phyloP scores from a whole-genome alignment of 2,797 vertebrate species.

The Alauda arvensis region DNA sequence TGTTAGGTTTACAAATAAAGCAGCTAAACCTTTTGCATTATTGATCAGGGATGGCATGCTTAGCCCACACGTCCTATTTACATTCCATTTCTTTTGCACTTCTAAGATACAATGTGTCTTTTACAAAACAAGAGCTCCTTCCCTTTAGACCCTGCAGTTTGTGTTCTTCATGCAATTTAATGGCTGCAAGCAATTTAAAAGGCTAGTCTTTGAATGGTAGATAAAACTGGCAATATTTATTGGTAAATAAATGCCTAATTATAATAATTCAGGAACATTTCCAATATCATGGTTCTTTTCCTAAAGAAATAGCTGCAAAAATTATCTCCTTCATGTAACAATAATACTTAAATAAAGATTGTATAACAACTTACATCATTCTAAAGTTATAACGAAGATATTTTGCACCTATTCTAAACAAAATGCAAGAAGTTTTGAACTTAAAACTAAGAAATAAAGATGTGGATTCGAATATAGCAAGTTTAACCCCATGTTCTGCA shows the following conservation, averaged over 20 bases:
- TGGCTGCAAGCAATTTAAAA: conserved; percentile 14
- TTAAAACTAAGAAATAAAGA: not conserved
- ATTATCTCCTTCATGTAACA: not conserved
- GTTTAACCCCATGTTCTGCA: not conserved
- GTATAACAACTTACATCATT: not conserved
- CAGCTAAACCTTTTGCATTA: conserved; percentile 40
- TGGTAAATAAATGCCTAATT: conserved; percentile 54
- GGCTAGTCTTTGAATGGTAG: conserved; percentile 6
- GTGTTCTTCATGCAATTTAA: conserved; percentile 19
- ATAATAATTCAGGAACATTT: conserved; percentile 56
- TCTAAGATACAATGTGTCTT: not conserved
- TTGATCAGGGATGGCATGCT: conserved; percentile 30
- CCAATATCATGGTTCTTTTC: not conserved
- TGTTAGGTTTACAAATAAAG: conserved; percentile 33
- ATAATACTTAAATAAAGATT: not conserved
- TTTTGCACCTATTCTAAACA: not conserved
- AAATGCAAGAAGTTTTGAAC: not conserved
- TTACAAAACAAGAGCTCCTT: conserved; percentile 7
- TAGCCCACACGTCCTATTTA: not conserved
- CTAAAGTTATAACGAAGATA: not conserved
- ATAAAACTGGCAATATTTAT: conserved; percentile 52
- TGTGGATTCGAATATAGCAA: not conserved
- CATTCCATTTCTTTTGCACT: conserved; percentile 18
- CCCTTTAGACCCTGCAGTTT: conserved; percentile 2
- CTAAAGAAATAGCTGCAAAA: conserved; percentile 15